Conservation (phyloP, 1,140 invertebrate genomes). For the Meloidogyne floridensis region DNA sequence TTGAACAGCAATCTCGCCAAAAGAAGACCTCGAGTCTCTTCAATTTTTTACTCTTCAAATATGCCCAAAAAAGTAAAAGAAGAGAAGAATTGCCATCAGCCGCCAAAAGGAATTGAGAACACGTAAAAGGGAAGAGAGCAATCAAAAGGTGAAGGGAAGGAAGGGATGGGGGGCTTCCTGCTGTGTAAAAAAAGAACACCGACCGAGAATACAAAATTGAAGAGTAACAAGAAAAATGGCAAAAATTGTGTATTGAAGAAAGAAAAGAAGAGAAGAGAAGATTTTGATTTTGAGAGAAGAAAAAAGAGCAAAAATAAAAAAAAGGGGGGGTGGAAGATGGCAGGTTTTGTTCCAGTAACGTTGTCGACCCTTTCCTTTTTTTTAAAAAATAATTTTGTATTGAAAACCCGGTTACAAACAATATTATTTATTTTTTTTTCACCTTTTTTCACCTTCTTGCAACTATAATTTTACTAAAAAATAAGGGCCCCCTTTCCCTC, state of each 20-base stretch:
- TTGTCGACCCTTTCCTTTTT: neutral
- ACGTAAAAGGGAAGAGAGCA: neutral
- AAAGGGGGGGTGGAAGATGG: no score
- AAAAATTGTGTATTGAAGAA: neutral
- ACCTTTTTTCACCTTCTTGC: neutral
- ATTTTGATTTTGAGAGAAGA: neutral
- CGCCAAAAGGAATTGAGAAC: neutral
- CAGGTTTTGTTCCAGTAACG: neutral
- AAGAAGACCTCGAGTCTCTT: neutral
- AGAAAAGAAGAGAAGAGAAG: neutral
- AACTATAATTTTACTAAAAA: neutral
- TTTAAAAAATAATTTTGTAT: neutral
- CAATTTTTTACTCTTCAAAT: neutral
- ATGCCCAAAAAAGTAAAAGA: neutral
- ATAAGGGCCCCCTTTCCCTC: neutral
- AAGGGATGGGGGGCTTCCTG: neutral
- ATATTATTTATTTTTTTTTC: neutral
- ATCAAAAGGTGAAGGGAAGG: neutral
- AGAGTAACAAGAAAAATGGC: neutral
- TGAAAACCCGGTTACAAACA: constrained; percentile 5
- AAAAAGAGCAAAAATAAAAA: neutral
- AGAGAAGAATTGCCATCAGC: neutral
- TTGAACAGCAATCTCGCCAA: neutral
- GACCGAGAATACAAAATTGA: constrained; percentile 6
- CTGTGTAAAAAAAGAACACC: constrained; percentile 7